Evolutionary conservation across 2,113 vertebrate genomes (phyloP), one percentile per base, ranked within the genome.

Genomic region (Pipa parva): DNA sequence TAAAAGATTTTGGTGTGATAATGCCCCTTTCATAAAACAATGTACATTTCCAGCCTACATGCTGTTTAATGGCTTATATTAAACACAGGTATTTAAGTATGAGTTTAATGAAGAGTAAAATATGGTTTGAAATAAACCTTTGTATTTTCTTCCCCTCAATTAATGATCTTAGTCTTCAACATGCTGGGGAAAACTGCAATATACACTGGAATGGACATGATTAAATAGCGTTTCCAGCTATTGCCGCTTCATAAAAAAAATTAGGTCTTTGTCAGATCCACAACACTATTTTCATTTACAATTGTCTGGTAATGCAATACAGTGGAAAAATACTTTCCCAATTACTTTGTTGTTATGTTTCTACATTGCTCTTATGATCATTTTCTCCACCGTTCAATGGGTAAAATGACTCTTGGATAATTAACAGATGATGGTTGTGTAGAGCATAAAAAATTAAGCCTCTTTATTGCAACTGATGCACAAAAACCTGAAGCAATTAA

Each of bases 331-430:
- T 28, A 24, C 25, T 28, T 49, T 46, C 59, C 45, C 57, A 61
- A 70, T 70, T 61, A 70, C 66, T 51, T 54, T 70, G 33, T 45
- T 45, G 58, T 42, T 61, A 61, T 45, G 37, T 28, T 45, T 22
- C 49, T 61, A 20, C 39, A 61, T 54, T 52, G 48, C 33, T 54
- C 17, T 12, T 60, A 54, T 39, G 58, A 21, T 60, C 48, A 70
- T 60, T 70, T 54, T 70, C 58, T 29, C 57, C 50, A 45, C 49
- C 10, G 49, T 18, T 61, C 25, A 37, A 54, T 29, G 66, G 48
- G 57, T 70, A 52, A 45, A 70, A 70, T 70, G 52, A 54, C 66
- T 61, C 49, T 31, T 45, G 66, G 51, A 70, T 70, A 60, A 70
- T 70, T 70, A 70, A 31, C 58, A 70, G 42, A 61, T 70, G 33